Conservation (phyloP, 2,888 invertebrate genomes). For the Acrobasis repandana region DNA sequence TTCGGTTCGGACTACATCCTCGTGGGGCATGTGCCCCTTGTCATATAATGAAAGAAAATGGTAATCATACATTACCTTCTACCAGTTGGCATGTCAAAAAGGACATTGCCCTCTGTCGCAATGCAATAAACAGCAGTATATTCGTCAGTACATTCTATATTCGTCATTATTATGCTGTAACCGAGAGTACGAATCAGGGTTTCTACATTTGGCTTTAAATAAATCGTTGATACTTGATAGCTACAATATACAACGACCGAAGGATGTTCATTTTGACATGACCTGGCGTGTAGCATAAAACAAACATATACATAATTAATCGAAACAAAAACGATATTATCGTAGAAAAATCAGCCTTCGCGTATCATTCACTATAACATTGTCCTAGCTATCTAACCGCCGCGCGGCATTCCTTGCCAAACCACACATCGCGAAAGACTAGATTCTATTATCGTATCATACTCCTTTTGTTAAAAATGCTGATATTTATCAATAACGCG, state of each 20-base stretch:
- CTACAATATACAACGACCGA: too few species aligned
- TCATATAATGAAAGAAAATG: slow-evolving; percentile 14
- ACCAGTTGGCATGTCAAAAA: background rate
- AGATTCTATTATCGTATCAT: slow-evolving; percentile 26
- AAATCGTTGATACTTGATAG: too few species aligned
- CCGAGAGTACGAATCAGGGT: too few species aligned
- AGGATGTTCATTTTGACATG: background rate
- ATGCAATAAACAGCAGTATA: too few species aligned
- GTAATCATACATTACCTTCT: background rate
- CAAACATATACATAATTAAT: slow-evolving; percentile 14
- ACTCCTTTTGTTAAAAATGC: slow-evolving; percentile 9
- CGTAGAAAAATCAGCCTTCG: slow-evolving; percentile 73
- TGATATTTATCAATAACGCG: background rate
- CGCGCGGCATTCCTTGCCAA: slow-evolving; percentile 29
- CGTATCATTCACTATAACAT: slow-evolving; percentile 57
- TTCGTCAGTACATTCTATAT: too few species aligned
- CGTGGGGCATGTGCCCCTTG: background rate
- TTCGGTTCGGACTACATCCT: slow-evolving; percentile 36
- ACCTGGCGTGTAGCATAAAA: background rate
- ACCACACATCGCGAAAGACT: slow-evolving; percentile 40
- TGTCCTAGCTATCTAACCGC: slow-evolving; percentile 49
- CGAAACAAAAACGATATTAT: slow-evolving; percentile 43
- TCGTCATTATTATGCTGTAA: too few species aligned
- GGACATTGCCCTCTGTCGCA: background rate
- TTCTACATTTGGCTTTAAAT: too few species aligned